Conservation (phyloP, 2,113 vertebrate genomes). For the Chinchilla lanigera region DNA sequence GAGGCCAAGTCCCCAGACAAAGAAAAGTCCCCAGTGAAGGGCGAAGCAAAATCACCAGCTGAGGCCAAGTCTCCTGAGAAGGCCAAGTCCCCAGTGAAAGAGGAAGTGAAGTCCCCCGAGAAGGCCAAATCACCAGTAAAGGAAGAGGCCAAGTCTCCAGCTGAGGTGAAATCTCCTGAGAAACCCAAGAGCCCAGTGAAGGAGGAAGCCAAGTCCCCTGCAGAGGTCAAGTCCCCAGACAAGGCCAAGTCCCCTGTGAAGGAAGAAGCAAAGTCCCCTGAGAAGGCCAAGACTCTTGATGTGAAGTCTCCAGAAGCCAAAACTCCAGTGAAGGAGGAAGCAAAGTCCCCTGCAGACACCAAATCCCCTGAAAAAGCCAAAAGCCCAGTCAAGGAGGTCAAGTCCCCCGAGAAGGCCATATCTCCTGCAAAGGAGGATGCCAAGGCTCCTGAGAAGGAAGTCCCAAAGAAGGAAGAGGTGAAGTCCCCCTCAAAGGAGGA, state of each 20-base stretch:
- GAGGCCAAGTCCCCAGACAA: constrained; percentile 52
- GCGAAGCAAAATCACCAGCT: neutral
- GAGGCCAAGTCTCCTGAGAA: neutral
- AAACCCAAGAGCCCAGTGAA: constrained; percentile 67
- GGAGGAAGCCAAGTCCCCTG: constrained; percentile 69
- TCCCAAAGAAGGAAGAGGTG: constrained; percentile 72
- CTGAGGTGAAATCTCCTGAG: constrained; percentile 48
- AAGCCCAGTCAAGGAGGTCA: constrained; percentile 73
- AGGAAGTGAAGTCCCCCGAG: constrained; percentile 69
- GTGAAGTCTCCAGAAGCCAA: constrained; percentile 78
- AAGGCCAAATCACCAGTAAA: neutral
- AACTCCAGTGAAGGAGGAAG: constrained; percentile 75
- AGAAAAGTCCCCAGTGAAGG: constrained; percentile 74
- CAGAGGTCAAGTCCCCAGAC: constrained; percentile 62
- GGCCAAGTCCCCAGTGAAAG: constrained; percentile 73
- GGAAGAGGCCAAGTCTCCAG: constrained; percentile 50
- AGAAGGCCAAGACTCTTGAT: constrained; percentile 72
- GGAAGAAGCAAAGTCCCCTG: constrained; percentile 72
- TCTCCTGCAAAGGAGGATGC: constrained; percentile 72
- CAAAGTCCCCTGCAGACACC: constrained; percentile 67
- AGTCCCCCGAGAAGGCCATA: constrained; percentile 58
- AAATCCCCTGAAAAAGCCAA: constrained; percentile 73
- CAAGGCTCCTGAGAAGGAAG: constrained; percentile 78
- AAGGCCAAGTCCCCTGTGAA: constrained; percentile 72
- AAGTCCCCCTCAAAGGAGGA: constrained; percentile 75